These are phyloP conservation scores for Cosmopolites sordidus DNA, from an alignment of 2,888 invertebrate species.

Conservation along the genomic window DNA sequence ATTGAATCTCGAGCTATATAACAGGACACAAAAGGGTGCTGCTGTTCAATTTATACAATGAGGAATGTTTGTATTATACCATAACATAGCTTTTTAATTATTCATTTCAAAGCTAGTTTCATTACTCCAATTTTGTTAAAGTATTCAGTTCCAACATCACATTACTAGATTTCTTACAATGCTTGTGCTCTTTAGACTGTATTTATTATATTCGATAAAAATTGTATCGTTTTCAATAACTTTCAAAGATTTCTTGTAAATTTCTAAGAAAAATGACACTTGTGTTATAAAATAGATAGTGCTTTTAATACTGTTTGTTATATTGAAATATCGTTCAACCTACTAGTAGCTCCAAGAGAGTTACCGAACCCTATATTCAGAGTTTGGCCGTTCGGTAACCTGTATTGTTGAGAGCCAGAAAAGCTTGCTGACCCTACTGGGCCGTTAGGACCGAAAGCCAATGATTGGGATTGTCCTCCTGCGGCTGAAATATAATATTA, in stretches of 20 bases:
- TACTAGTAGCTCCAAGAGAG: slow-evolving; percentile 14
- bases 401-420: slow-evolving; percentile 19
- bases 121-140: too few relatives aligned
- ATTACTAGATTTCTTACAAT: not conserved
- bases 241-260: too few relatives aligned
- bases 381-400: slow-evolving; percentile 20
- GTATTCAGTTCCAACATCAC: too few relatives aligned
- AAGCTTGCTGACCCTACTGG: slow-evolving; percentile 15
- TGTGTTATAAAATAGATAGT: not conserved
- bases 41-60: too few relatives aligned
- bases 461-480: slow-evolving; percentile 20
- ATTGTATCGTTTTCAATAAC: too few relatives aligned
- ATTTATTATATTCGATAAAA: not conserved
- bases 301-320: not conserved
- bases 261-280: too few relatives aligned
- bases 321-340: too few relatives aligned
- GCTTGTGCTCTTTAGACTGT: not conserved
- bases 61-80: too few relatives aligned
- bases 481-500: slow-evolving; percentile 12
- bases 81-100: too few relatives aligned
- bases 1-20: too few relatives aligned
- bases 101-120: too few relatives aligned
- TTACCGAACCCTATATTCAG: slow-evolving; percentile 22
- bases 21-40: too few relatives aligned
- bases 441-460: slow-evolving; percentile 21